These are phyloP conservation scores for Ophioninae sp. DNA, from an alignment of 2,888 invertebrate species.

Conservation along the genomic window DNA sequence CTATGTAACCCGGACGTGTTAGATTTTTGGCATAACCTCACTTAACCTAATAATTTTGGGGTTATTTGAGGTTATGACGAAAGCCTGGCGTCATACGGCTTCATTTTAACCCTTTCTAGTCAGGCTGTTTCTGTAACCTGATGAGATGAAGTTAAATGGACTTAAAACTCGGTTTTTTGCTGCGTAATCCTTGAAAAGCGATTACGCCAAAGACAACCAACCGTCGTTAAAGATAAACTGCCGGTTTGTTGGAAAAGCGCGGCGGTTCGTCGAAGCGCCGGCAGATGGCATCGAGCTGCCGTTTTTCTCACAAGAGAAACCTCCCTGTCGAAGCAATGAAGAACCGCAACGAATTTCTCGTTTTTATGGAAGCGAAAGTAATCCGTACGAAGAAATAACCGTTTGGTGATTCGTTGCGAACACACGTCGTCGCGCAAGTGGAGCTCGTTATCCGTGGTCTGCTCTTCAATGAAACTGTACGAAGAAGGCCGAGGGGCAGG, in stretches of 20 bases:
- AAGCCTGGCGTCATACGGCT: no score
- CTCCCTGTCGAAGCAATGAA: background rate
- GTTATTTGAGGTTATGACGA: no score
- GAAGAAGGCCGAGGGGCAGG: background rate
- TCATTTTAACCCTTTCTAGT: no score
- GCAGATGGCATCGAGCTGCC: background rate
- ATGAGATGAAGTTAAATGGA: no score
- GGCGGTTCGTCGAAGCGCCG: background rate
- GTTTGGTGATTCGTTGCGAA: background rate
- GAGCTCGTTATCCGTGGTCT: background rate
- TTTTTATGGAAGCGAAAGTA: background rate
- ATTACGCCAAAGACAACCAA: no score
- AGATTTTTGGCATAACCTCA: no score
- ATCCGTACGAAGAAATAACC: background rate
- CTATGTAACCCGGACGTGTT: no score
- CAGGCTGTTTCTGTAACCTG: no score
- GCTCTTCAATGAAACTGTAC: conserved; percentile 4
- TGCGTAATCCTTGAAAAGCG: no score
- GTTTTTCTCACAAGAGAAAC: background rate
- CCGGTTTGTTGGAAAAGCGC: background rate
- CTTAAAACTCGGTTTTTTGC: no score
- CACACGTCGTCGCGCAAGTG: background rate
- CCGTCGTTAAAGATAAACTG: background rate
- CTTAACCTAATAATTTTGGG: no score
- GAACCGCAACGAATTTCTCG: background rate